Percentiles rank a stretch among this genome's conserved stretches.
Conservation (phyloP, 2,113 vertebrate genomes). For the Holacanthus passer region DNA sequence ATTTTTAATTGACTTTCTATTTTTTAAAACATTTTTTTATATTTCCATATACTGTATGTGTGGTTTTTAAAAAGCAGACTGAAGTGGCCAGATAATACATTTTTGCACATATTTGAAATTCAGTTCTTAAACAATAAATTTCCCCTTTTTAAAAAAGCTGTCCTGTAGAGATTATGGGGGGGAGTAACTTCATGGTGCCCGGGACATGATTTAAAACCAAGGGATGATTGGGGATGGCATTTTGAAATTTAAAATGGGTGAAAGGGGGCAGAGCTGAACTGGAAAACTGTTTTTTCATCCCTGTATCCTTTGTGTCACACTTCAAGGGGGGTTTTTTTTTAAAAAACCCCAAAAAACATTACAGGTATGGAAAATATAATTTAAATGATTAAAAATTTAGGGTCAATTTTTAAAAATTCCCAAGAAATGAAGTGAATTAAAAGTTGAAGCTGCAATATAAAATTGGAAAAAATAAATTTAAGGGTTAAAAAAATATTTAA, state of each 20-base stretch:
- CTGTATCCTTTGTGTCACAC: conserved; percentile 24
- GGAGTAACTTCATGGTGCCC: conserved; percentile 33
- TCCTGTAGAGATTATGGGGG: conserved; percentile 38
- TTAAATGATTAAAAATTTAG: too few species aligned
- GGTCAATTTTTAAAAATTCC: too few species aligned
- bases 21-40: neutral
- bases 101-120: conserved; percentile 3
- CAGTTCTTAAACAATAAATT: neutral
- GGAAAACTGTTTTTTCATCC: conserved; percentile 52
- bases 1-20: neutral
- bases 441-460: too few species aligned
- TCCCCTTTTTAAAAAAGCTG: conserved; percentile 34
- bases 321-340: too few species aligned
- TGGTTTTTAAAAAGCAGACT: neutral
- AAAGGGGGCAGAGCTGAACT: conserved; percentile 56
- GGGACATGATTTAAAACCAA: conserved; percentile 53
- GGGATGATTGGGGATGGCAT: conserved; percentile 59
- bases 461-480: too few species aligned
- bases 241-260: conserved; percentile 70
- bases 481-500: too few species aligned
- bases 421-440: too few species aligned
- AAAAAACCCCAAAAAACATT: too few species aligned
- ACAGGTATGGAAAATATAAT: too few species aligned
- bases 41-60: neutral
- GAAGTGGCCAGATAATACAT: neutral